A percentile compares a stretch with the other conserved stretches of the same genome.
Evolutionary conservation across 2,888 invertebrate genomes (phyloP).

Genomic region (Ornithoptera priamus): DNA sequence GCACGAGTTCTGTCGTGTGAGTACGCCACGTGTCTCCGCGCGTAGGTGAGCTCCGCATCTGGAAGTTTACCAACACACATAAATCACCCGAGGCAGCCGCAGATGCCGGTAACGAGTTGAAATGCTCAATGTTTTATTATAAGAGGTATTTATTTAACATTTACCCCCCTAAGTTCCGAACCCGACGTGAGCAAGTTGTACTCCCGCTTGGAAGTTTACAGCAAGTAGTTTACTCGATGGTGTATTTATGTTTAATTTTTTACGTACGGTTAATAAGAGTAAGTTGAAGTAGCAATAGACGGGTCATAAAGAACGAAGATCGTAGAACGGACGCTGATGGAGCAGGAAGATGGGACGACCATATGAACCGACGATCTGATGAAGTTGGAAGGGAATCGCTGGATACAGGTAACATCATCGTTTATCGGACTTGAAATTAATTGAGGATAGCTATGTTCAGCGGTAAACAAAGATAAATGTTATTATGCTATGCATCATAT

Average conservation of each 20-base stretch:
- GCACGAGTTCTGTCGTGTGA: conserved; percentile 8
- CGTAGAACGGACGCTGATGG: too few relatives aligned
- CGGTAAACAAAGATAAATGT: too few relatives aligned
- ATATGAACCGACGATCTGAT: too few relatives aligned
- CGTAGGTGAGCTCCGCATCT: conserved; percentile 24
- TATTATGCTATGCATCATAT: too few relatives aligned
- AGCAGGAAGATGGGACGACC: too few relatives aligned
- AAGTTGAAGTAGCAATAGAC: background rate
- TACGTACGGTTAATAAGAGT: too few relatives aligned
- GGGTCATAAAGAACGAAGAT: too few relatives aligned
- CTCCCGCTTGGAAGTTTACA: background rate
- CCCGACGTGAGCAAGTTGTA: conserved; percentile 31
- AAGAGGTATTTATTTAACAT: conserved; percentile 15
- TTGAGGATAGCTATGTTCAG: too few relatives aligned
- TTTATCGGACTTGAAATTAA: too few relatives aligned
- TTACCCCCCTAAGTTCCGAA: conserved; percentile 26
- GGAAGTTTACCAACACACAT: conserved; percentile 23
- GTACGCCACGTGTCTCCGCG: conserved; percentile 21
- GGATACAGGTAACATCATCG: too few relatives aligned
- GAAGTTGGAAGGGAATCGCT: too few relatives aligned
- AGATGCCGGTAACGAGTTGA: conserved; percentile 36
- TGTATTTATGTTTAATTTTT: background rate
- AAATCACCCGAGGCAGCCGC: conserved; percentile 31
- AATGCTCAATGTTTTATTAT: conserved; percentile 32
- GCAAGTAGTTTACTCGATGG: background rate